A percentile compares a stretch with the other conserved stretches of the same genome.
Evolutionary conservation across 1,140 invertebrate genomes (phyloP).

Genomic region (Bombus waltoni): DNA sequence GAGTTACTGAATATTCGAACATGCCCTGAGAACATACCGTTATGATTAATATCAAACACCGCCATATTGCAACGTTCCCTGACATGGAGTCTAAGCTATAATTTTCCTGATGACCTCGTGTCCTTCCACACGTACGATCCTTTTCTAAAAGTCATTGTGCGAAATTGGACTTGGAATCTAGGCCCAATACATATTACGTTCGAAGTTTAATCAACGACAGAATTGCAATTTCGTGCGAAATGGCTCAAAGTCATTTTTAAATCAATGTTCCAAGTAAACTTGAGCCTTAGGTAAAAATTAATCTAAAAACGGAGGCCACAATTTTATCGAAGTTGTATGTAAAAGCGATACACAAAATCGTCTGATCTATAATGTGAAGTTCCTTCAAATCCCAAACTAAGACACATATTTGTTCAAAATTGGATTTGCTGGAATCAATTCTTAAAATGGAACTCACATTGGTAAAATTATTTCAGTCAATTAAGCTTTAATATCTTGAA

Average conservation of each 20-base stretch:
- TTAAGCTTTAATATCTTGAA: neutral
- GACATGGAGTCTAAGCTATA: slow-evolving; percentile 8
- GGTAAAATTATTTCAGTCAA: neutral
- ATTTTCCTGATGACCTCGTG: slow-evolving; percentile 20
- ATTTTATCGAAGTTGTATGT: no score
- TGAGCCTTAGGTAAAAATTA: neutral
- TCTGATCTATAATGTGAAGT: no score
- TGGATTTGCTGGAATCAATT: neutral
- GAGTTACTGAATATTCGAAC: slow-evolving; percentile 46
- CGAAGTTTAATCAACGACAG: neutral
- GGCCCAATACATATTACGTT: neutral
- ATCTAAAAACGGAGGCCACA: no score
- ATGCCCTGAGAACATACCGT: slow-evolving; percentile 25
- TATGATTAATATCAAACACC: slow-evolving; percentile 48
- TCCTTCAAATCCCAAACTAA: no score
- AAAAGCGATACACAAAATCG: no score
- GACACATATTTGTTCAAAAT: neutral
- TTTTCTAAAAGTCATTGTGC: slow-evolving; percentile 8
- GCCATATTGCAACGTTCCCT: neutral
- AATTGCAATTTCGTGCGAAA: neutral
- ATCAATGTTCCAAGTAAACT: neutral
- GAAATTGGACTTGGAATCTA: neutral
- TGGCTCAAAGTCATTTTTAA: neutral
- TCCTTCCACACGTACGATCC: neutral
- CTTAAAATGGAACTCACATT: neutral